phyloP scores from a whole-genome alignment of 2,797 vertebrate species.

The Botia almorhae region DNA sequence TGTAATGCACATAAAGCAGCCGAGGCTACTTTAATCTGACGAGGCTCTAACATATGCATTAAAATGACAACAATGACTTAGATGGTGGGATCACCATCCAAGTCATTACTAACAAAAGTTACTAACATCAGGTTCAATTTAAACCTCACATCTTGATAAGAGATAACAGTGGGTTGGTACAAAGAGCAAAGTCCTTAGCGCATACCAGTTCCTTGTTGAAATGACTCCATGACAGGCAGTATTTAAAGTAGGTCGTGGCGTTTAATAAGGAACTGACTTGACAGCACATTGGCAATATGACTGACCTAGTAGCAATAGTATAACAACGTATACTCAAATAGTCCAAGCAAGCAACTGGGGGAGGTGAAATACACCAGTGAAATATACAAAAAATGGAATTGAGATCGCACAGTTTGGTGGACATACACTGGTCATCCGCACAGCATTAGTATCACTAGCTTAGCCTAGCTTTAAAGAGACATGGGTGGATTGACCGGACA shows the following conservation, averaged over 20 bases:
- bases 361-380: neutral
- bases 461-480: constrained; percentile 32
- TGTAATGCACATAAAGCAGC: neutral
- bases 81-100: no score
- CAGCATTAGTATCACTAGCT: constrained; percentile 7
- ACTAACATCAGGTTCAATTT: neutral
- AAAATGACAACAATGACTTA: neutral
- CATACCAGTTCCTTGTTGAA: neutral
- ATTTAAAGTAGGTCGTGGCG: constrained; percentile 8
- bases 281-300: neutral
- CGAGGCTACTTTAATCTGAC: neutral
- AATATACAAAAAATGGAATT: no score
- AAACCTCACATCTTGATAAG: neutral
- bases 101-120: neutral
- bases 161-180: neutral
- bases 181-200: constrained; percentile 3
- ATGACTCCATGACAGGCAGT: neutral
- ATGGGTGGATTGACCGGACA: constrained; percentile 20
- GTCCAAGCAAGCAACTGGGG: neutral
- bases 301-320: neutral
- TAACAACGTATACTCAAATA: neutral
- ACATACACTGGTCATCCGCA: neutral
- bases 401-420: neutral
- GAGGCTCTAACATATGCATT: neutral
- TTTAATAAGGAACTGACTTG: neutral